phyloP scores from a whole-genome alignment of 2,888 invertebrate genomes.

The Lasioglossum pauxillum region DNA sequence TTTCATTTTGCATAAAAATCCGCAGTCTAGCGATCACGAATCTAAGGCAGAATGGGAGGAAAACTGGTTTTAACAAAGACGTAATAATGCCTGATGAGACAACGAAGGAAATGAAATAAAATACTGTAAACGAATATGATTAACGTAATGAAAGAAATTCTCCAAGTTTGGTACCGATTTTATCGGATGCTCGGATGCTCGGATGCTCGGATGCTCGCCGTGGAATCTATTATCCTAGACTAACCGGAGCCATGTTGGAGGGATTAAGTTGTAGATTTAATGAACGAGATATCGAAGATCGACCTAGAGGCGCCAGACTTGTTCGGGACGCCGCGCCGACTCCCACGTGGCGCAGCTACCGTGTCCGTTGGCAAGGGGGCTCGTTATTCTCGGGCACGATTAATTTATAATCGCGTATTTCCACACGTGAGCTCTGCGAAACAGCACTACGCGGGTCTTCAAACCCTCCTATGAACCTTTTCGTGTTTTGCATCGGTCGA shows the following conservation, averaged over 20 bases:
- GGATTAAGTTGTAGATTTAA: conserved; percentile 22
- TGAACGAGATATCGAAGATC: conserved; percentile 46
- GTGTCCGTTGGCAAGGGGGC: conserved; percentile 67
- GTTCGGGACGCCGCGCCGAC: conserved; percentile 66
- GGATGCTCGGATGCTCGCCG: too few species aligned
- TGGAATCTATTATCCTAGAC: background rate
- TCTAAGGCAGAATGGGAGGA: too few species aligned
- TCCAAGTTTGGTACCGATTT: background rate
- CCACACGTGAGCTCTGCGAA: conserved; percentile 47
- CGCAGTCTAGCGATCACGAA: too few species aligned
- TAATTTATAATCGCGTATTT: conserved; percentile 66
- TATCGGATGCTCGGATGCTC: too few species aligned
- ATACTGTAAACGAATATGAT: background rate
- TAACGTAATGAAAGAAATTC: background rate
- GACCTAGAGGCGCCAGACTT: conserved; percentile 69
- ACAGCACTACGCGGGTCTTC: conserved; percentile 26
- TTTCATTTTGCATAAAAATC: too few species aligned
- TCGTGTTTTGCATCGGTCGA: background rate
- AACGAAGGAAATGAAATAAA: too few species aligned
- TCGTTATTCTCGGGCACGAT: conserved; percentile 61
- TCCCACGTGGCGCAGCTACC: conserved; percentile 79
- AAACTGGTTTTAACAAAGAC: too few species aligned
- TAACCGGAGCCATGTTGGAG: background rate
- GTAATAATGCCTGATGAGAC: too few species aligned
- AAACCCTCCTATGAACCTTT: conserved; percentile 33